These are phyloP conservation scores for Cottus gobio DNA, from an alignment of 2,113 vertebrate genomes.

Conservation along the genomic window DNA sequence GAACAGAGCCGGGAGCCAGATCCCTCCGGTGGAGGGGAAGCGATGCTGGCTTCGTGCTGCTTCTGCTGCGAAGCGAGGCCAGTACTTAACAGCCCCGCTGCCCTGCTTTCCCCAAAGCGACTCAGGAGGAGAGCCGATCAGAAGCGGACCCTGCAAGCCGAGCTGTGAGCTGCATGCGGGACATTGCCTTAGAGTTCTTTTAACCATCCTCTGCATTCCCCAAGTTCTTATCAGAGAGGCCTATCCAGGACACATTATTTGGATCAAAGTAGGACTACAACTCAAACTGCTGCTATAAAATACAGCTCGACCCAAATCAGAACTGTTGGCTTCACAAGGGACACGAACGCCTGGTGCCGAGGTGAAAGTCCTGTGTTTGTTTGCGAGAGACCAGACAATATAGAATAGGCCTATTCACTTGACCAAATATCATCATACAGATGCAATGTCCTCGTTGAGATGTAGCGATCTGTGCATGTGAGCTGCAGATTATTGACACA, in stretches of 20 bases:
- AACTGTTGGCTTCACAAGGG: too few species aligned
- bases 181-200: neutral
- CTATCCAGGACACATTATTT: neutral
- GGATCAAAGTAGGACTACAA: neutral
- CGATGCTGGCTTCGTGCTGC: constrained; percentile 38
- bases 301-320: too few species aligned
- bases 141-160: neutral
- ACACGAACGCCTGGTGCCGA: too few species aligned
- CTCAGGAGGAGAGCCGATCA: constrained; percentile 26
- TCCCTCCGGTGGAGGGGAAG: constrained; percentile 32
- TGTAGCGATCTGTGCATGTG: too few species aligned
- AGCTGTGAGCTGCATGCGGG: neutral
- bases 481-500: too few species aligned
- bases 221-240: neutral
- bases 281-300: neutral
- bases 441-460: too few species aligned
- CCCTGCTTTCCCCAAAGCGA: constrained; percentile 10
- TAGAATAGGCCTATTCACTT: too few species aligned
- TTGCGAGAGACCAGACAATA: too few species aligned
- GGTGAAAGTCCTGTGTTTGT: too few species aligned
- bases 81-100: constrained; percentile 11
- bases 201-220: neutral
- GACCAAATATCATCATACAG: too few species aligned
- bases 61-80: constrained; percentile 42
- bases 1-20: constrained; percentile 49